Evolutionary conservation across 2,113 vertebrate genomes (phyloP), one percentile per base, ranked within the genome.

Genomic region (Caranx melampygus): DNA sequence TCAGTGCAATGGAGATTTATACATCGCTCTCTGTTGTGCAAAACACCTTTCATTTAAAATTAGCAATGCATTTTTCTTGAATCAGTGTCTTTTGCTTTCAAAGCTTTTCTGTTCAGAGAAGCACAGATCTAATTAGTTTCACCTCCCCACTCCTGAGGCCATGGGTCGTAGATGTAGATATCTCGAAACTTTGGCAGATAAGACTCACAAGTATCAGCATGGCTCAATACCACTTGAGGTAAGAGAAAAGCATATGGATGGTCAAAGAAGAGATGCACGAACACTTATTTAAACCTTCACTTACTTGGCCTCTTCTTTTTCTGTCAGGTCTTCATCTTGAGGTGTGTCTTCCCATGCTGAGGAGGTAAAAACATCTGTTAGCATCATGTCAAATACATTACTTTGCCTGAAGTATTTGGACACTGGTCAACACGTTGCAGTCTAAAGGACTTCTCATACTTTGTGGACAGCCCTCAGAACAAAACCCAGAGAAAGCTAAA

Each of bases 241-340:
- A 20, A 51, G 18, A 20, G 18, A 20, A 51, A 20, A 47, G 5
- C 15, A 14, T 15, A 5, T 47, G 6, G 20, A 6, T 18, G 47
- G 20, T 16, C 16, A 20, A 49, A 49, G 59, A 44, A 14, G 37
- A 21, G 21, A 70, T 63, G 40, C 33, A 0, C 0, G 64, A 59
- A 49, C 18, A 63, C 1, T 3, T 34, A 54, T 0, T 31, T 31
- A 9, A 58, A 7, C 0, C 5, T 18, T 60, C 16, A 81, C 90
- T 87, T 87, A 95, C 95, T 93, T 94, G 33, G 92, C 93, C 72
- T 95, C 94, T 82, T 95, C 92, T 78, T 93, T 95, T n/a, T 94
- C 94, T 0, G 93, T 94, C 93, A 94, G 92, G 78, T 94, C 90
- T 0, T 94, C 92, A 31, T 71, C 66, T 79, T 90, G 83, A 73